Evolutionary conservation across 2,797 vertebrate species (phyloP).

Genomic region (Helostoma temminkii): DNA sequence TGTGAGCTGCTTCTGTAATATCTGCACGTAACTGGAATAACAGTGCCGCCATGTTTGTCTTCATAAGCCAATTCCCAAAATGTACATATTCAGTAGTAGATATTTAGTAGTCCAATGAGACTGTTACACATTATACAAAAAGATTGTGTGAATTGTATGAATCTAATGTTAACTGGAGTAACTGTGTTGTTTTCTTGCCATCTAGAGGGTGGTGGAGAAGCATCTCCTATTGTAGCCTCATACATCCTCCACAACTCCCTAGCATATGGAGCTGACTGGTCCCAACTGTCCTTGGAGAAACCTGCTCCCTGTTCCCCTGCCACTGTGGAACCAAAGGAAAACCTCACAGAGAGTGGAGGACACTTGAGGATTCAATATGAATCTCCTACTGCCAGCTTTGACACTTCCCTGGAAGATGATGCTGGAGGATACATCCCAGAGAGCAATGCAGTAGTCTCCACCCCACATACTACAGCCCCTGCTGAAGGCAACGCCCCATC

Average conservation of each 20-base stretch:
- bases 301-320: slow-evolving; percentile 65
- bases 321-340: slow-evolving; percentile 53
- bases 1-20: too few species aligned
- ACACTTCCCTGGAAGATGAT: slow-evolving; percentile 84
- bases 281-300: slow-evolving; percentile 76
- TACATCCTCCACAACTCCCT: slow-evolving; percentile 91
- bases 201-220: slow-evolving; percentile 80
- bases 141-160: background rate
- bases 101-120: too few species aligned
- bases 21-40: too few species aligned
- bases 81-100: too few species aligned
- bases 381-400: slow-evolving; percentile 87
- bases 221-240: slow-evolving; percentile 85
- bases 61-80: too few species aligned
- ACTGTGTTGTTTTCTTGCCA: background rate
- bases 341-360: slow-evolving; percentile 63
- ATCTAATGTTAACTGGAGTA: background rate
- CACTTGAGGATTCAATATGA: slow-evolving; percentile 87
- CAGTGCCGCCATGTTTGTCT: too few species aligned
- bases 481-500: slow-evolving; percentile 15
- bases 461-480: background rate
- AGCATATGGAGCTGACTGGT: slow-evolving; percentile 97
- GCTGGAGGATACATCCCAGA: slow-evolving; percentile 73
- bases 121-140: too few species aligned
- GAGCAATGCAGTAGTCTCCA: background rate